Evolutionary conservation across 2,888 invertebrate genomes (phyloP).

Genomic region (Euzophera pinguis): DNA sequence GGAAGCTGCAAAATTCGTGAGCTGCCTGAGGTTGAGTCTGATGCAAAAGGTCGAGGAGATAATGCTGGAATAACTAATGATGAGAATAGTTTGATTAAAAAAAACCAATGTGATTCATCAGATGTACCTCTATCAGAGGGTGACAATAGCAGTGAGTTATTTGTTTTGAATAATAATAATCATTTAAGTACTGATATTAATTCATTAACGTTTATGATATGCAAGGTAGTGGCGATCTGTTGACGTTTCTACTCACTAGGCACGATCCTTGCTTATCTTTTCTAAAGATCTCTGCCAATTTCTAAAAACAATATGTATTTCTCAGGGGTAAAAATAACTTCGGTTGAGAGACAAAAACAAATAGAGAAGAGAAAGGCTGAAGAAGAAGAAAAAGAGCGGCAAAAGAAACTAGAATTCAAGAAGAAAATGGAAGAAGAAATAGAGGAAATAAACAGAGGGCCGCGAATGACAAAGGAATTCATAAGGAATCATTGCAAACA

Average conservation of each 20-base stretch:
- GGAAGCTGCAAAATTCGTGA: conserved; percentile 31
- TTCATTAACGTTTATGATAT: no score
- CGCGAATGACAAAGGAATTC: conserved; percentile 88
- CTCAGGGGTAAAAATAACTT: conserved; percentile 15
- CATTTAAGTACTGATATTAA: no score
- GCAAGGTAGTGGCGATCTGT: no score
- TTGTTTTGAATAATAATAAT: not conserved
- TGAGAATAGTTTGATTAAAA: conserved; percentile 15
- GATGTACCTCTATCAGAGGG: conserved; percentile 21
- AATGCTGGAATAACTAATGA: conserved; percentile 25
- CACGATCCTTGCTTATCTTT: no score
- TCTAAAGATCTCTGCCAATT: no score
- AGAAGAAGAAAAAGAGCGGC: conserved; percentile 43
- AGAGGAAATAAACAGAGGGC: conserved; percentile 57
- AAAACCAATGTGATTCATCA: conserved; percentile 14
- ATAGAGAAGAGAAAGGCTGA: conserved; percentile 38
- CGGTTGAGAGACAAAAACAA: conserved; percentile 26
- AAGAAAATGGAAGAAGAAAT: conserved; percentile 54
- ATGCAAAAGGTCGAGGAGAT: conserved; percentile 55
- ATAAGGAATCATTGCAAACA: conserved; percentile 91
- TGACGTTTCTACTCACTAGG: no score
- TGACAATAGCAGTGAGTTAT: conserved; percentile 19
- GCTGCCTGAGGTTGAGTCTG: conserved; percentile 30
- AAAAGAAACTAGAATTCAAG: conserved; percentile 46
- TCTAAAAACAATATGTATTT: not conserved